These are phyloP conservation scores for Calidris pygmaea DNA, from an alignment of 2,113 vertebrate genomes.

Conservation along the genomic window DNA sequence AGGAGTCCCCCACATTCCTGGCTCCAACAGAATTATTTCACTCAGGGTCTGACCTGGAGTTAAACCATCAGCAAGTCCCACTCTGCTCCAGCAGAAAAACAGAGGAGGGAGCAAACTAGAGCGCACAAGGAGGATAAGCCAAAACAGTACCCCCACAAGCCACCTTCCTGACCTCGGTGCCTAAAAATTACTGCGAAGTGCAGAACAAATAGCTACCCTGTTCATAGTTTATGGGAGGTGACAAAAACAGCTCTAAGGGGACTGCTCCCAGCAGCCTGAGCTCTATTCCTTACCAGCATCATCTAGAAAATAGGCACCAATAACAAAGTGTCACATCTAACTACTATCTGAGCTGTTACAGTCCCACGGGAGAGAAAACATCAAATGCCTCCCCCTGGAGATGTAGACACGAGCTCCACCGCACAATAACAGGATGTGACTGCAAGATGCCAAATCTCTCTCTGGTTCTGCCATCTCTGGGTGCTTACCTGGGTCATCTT, in stretches of 20 bases:
- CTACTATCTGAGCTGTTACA: neutral
- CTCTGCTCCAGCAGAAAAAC: neutral
- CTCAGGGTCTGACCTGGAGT: neutral
- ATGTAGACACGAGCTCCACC: fast-evolving
- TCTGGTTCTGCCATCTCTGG: neutral
- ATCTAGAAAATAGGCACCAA: neutral
- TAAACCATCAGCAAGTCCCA: neutral
- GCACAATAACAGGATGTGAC: neutral
- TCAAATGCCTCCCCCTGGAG: neutral
- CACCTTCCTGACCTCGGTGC: neutral
- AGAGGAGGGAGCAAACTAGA: neutral
- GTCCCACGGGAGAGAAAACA: neutral
- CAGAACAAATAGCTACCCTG: neutral
- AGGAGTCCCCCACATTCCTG: neutral
- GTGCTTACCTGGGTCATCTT: conserved; percentile 97
- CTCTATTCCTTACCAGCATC: neutral
- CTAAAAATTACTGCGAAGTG: fast-evolving
- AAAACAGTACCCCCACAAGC: fast-evolving
- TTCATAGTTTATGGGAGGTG: neutral
- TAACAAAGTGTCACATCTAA: neutral
- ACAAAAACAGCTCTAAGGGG: neutral
- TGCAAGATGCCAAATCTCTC: neutral
- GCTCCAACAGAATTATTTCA: neutral
- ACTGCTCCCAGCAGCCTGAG: neutral
- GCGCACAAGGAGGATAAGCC: neutral